These are phyloP conservation scores for Microctonus brassicae DNA, from an alignment of 2,888 invertebrate species.

Conservation along the genomic window DNA sequence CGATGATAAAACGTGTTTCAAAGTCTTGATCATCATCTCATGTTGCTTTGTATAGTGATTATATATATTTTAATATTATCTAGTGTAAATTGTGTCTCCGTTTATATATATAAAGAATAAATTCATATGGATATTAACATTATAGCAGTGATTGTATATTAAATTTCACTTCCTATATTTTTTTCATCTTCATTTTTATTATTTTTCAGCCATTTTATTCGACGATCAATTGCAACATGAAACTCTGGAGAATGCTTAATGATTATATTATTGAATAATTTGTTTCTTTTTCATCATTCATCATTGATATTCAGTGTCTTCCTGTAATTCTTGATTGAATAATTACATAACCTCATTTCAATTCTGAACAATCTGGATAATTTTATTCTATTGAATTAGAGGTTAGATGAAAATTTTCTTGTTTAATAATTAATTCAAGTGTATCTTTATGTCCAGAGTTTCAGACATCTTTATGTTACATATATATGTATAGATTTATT, in stretches of 20 bases:
- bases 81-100: slow-evolving; percentile 1
- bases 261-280: slow-evolving; percentile 13
- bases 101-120: not conserved
- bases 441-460: no score
- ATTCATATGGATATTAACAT: not conserved
- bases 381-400: no score
- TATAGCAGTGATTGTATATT: not conserved
- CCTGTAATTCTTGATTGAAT: not conserved
- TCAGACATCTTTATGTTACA: no score
- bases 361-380: no score
- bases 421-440: not conserved
- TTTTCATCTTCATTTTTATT: no score
- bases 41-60: not conserved
- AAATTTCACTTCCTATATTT: slow-evolving; percentile 23
- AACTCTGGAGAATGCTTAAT: slow-evolving; percentile 12
- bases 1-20: slow-evolving; percentile 15
- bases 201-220: not conserved
- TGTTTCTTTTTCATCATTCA: not conserved
- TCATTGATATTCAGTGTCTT: not conserved
- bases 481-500: no score
- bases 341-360: no score
- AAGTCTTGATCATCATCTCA: not conserved
- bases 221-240: slow-evolving; percentile 20
- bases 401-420: no score
- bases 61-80: not conserved